A percentile compares a stretch with the other conserved stretches of the same genome.
These are phyloP conservation scores for Tuta absoluta DNA, from an alignment of 2,888 invertebrate genomes.

Conservation along the genomic window DNA sequence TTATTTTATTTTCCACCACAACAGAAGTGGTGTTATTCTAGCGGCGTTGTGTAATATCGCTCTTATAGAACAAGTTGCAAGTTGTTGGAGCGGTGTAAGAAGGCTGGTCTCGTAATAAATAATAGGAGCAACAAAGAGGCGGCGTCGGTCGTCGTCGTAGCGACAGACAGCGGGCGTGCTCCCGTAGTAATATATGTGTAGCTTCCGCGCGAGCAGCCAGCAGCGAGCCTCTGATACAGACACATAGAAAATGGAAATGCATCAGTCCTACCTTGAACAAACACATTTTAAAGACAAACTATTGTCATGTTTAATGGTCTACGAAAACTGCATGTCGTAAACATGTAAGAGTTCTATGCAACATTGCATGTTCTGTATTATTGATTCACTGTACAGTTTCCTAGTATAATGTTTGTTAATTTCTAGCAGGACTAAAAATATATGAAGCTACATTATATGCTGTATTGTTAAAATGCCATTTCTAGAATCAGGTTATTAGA, in stretches of 20 bases:
- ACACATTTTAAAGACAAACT: not conserved
- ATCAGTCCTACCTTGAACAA: not conserved
- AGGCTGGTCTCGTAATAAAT: constrained; percentile 12
- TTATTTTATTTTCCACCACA: constrained; percentile 1
- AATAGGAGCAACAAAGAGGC: constrained; percentile 21
- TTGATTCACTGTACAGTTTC: too few relatives aligned
- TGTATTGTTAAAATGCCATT: not conserved
- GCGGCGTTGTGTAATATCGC: constrained; percentile 6
- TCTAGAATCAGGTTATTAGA: not conserved
- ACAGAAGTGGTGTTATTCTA: constrained; percentile 2
- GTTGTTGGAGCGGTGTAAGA: not conserved
- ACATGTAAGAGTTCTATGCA: not conserved
- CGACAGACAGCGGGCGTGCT: constrained; percentile 22
- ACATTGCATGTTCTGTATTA: not conserved
- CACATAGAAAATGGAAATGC: not conserved
- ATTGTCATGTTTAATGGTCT: not conserved
- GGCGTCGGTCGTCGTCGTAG: constrained; percentile 3
- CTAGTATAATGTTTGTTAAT: too few relatives aligned
- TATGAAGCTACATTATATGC: too few relatives aligned
- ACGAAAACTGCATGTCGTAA: not conserved
- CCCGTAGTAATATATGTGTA: constrained; percentile 4
- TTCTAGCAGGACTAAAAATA: too few relatives aligned
- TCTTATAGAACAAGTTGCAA: not conserved
- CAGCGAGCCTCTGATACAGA: not conserved
- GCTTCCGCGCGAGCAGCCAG: constrained; percentile 4